A percentile compares a stretch with the other conserved stretches of the same genome.
These are phyloP conservation scores for Papilio aristodemus DNA, from an alignment of 1,140 invertebrate species.

Conservation along the genomic window DNA sequence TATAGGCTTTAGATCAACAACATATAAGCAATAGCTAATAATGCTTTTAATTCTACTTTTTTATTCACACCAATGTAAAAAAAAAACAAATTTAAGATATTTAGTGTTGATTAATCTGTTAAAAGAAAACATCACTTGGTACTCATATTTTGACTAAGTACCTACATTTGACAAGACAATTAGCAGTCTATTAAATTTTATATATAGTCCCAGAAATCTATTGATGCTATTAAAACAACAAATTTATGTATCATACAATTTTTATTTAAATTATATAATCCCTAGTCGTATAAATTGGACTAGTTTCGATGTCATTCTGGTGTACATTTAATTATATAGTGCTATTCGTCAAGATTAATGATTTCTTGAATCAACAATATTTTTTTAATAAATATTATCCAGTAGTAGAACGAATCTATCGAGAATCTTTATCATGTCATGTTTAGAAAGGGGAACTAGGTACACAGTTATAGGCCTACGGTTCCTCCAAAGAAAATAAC, in stretches of 20 bases:
- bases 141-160: slow-evolving; percentile 35
- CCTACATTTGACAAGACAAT: slow-evolving; percentile 38
- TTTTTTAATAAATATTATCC: neutral
- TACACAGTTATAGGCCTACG: slow-evolving; percentile 64
- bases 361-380: slow-evolving; percentile 5
- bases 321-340: slow-evolving; percentile 24
- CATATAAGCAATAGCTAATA: slow-evolving; percentile 73
- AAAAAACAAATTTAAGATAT: slow-evolving; percentile 40
- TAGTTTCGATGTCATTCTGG: slow-evolving; percentile 52
- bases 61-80: slow-evolving; percentile 49
- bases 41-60: slow-evolving; percentile 49
- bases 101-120: neutral
- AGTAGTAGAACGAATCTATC: neutral
- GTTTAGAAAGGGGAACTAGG: slow-evolving; percentile 48
- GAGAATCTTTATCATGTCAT: slow-evolving; percentile 41
- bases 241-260: slow-evolving; percentile 36
- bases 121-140: neutral
- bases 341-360: neutral
- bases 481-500: slow-evolving; percentile 68
- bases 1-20: slow-evolving; percentile 76
- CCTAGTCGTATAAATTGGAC: slow-evolving; percentile 45
- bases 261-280: slow-evolving; percentile 33
- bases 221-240: slow-evolving; percentile 34
- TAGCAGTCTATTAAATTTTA: slow-evolving; percentile 42
- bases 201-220: slow-evolving; percentile 29